A percentile compares a stretch with the other conserved stretches of the same genome.
Conservation (phyloP, 2,888 invertebrate genomes). For the Diaperis boleti region DNA sequence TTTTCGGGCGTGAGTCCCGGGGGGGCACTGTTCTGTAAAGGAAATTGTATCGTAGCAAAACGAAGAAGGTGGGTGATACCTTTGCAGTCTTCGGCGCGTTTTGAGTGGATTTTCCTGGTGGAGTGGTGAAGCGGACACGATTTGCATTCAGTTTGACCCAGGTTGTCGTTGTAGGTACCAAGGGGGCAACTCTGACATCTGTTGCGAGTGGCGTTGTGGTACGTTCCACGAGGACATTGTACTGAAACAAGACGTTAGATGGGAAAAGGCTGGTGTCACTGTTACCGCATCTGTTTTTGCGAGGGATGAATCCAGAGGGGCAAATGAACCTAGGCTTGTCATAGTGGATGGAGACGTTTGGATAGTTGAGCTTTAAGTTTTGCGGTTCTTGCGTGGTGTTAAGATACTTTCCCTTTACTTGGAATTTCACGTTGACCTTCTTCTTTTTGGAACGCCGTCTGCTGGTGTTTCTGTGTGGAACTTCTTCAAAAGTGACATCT, state of each 20-base stretch:
- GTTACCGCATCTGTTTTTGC: slow-evolving; percentile 71
- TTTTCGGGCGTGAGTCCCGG: slow-evolving; percentile 67
- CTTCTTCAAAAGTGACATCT: slow-evolving; percentile 44
- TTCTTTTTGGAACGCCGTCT: slow-evolving; percentile 46
- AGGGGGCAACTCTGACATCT: slow-evolving; percentile 72
- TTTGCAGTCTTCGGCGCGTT: slow-evolving; percentile 69
- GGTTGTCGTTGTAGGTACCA: slow-evolving; percentile 72
- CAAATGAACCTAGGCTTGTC: slow-evolving; percentile 61
- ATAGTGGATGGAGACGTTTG: slow-evolving; percentile 45
- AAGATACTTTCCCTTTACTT: slow-evolving; percentile 54
- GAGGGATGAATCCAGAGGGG: slow-evolving; percentile 69
- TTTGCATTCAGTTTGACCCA: slow-evolving; percentile 70
- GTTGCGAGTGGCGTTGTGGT: slow-evolving; percentile 69
- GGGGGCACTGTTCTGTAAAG: slow-evolving; percentile 70
- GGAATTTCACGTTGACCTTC: slow-evolving; percentile 57
- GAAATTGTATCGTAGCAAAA: too few relatives aligned
- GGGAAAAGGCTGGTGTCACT: not conserved
- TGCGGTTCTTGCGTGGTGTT: slow-evolving; percentile 44
- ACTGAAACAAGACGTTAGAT: slow-evolving; percentile 61
- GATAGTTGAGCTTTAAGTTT: slow-evolving; percentile 32
- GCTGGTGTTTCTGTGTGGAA: slow-evolving; percentile 48
- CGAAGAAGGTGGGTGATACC: too few relatives aligned
- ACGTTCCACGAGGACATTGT: slow-evolving; percentile 75
- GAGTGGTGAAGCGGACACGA: slow-evolving; percentile 72
- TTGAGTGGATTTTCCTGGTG: slow-evolving; percentile 68